These are phyloP conservation scores for Hylaeus volcanicus DNA, from an alignment of 1,140 invertebrate species.

Conservation along the genomic window DNA sequence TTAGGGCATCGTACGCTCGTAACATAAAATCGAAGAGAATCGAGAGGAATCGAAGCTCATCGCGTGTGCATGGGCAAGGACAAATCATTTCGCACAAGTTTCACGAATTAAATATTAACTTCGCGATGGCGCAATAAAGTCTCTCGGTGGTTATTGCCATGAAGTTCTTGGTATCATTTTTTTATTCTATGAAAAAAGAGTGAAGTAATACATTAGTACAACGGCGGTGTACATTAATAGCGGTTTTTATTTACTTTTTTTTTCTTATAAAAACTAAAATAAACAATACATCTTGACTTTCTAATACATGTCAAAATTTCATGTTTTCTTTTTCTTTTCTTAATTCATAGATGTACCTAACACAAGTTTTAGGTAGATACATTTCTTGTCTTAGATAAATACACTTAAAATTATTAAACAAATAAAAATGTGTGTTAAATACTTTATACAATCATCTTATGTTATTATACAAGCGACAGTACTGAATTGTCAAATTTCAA, in stretches of 20 bases:
- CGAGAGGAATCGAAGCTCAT: slow-evolving; percentile 20
- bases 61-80: not conserved
- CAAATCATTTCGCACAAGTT: not conserved
- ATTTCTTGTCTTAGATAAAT: not conserved
- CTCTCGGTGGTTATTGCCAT: not conserved
- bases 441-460: not conserved
- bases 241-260: not conserved
- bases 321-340: not conserved
- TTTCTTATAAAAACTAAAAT: not conserved
- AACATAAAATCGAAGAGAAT: slow-evolving; percentile 28
- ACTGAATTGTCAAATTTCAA: slow-evolving; percentile 3
- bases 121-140: not conserved
- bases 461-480: not conserved
- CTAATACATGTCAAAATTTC: not conserved
- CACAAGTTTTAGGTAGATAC: not conserved
- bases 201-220: not conserved
- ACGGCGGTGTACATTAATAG: not conserved
- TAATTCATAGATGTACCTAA: no score
- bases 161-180: not conserved
- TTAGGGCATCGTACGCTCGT: not conserved
- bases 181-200: not conserved
- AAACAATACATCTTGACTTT: not conserved
- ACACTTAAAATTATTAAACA: slow-evolving; percentile 2
- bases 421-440: not conserved
- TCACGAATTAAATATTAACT: not conserved